Evolutionary conservation across 1,140 invertebrate species (phyloP), one percentile per base, ranked within the genome.

Genomic region (Telenomus remus): DNA sequence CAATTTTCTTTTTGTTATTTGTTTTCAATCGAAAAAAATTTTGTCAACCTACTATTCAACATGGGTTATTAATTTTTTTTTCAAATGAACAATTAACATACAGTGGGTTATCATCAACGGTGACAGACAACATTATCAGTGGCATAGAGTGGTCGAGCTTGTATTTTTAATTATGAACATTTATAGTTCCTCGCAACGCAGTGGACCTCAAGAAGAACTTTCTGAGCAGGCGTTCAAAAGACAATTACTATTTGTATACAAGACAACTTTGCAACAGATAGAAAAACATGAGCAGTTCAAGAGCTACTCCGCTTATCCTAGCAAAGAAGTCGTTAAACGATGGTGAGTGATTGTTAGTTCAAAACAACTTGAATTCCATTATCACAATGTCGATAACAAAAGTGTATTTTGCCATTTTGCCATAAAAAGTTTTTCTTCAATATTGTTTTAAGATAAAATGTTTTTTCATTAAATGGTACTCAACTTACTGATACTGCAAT

Each of bases 301-400:
- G 82, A 47, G 86, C 86, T 0, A 87, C 85, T 61, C 86, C 84
- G 10, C 76, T 87, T 60, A 79, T 87, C 19, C 70, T 85, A 63
- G 85, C 81, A 42, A 85, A 84, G 70, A 85, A 83, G 50, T 79
- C 83, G 54, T 79, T 85, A 33, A 68, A 81, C 57, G 85, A 86
- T 79, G 85, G 86, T 81, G 82, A 85, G 84, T 86, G 39, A 63
- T 47, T 59, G n/a, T 50, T 27, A 27, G 43, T 44, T 14, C 39
- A 1, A 10, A 37, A 10, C 39, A 37, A 51, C 2, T 11, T 9
- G 37, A 39, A 11, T 9, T 39, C 9, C 37, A 39, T 39, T 2
- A 9, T 4, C 9, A 11, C 9, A 39, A 39, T 35, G 34, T 35
- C 19, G 6, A 27, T 3, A 27, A 27, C 1, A 27, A 1, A 27